Evolutionary conservation across 2,113 vertebrate species (phyloP).

Genomic region (Anser cygnoides): DNA sequence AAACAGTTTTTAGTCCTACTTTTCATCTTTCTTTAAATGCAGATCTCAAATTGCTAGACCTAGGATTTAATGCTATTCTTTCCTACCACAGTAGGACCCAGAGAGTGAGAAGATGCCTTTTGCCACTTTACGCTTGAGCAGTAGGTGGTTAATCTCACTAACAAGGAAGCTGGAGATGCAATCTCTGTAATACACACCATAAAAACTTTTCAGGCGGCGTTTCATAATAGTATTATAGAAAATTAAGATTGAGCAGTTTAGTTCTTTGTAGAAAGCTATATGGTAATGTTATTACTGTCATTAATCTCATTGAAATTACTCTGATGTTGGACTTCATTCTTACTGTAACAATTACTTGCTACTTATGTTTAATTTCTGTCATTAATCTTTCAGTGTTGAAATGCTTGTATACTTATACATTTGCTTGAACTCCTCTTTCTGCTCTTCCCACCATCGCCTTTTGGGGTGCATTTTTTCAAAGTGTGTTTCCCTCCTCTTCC

Average conservation of each 20-base stretch:
- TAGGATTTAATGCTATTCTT: not conserved
- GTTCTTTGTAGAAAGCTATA: conserved; percentile 14
- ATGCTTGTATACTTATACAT: not conserved
- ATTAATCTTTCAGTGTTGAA: not conserved
- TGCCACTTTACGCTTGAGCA: conserved; percentile 26
- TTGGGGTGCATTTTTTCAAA: not conserved
- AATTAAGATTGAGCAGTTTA: conserved; percentile 46
- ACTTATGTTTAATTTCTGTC: not conserved
- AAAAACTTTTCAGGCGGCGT: conserved; percentile 55
- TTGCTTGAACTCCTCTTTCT: not conserved
- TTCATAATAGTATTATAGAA: conserved; percentile 28
- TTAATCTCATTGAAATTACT: conserved; percentile 48
- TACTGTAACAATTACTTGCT: conserved; percentile 17
- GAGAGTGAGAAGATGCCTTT: conserved; percentile 19
- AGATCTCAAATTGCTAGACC: not conserved
- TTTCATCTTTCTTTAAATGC: not conserved
- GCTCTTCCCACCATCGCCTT: not conserved
- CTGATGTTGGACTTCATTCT: conserved; percentile 36
- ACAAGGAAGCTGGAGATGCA: conserved; percentile 47
- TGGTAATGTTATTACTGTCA: conserved; percentile 39
- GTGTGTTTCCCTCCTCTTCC: not conserved
- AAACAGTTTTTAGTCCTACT: not conserved
- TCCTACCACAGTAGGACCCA: not conserved
- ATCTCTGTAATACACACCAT: conserved; percentile 44
- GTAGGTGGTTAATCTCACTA: conserved; percentile 65